Percentiles rank a stretch among this genome's conserved stretches.
Conservation (phyloP, 2,888 invertebrate genomes). For the Bellardia bayeri region DNA sequence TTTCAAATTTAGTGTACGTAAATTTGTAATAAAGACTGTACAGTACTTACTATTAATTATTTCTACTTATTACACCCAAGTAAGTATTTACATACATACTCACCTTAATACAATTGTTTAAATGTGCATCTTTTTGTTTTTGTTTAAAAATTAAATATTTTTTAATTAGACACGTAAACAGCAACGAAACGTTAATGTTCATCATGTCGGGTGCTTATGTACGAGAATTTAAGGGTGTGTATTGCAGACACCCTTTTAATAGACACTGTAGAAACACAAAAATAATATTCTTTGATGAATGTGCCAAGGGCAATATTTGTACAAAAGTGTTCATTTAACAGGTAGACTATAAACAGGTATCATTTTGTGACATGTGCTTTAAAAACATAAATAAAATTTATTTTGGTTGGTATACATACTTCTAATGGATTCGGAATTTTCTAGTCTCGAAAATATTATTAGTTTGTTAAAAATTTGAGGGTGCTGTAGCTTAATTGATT, state of each 20-base stretch:
- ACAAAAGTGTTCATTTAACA: neutral
- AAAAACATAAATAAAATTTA: neutral
- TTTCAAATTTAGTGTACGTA: too few species aligned
- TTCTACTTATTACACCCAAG: too few species aligned
- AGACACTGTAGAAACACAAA: neutral
- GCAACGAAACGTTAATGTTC: neutral
- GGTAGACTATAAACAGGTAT: neutral
- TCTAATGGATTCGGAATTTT: too few species aligned
- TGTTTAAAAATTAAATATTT: slow-evolving; percentile 7
- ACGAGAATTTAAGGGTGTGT: neutral
- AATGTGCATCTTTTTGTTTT: neutral
- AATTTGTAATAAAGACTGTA: too few species aligned
- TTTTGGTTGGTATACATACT: too few species aligned
- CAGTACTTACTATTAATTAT: too few species aligned
- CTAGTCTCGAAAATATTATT: too few species aligned
- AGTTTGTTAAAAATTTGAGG: too few species aligned
- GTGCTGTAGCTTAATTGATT: too few species aligned
- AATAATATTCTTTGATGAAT: slow-evolving; percentile 5
- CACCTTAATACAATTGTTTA: neutral
- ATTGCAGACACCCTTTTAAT: neutral
- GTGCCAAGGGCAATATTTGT: slow-evolving; percentile 5
- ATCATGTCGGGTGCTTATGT: neutral
- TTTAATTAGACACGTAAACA: slow-evolving; percentile 16
- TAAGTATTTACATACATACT: neutral
- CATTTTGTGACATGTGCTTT: neutral